These are phyloP conservation scores for Drosophila azteca DNA, from an alignment of 1,140 invertebrate species.

Conservation along the genomic window DNA sequence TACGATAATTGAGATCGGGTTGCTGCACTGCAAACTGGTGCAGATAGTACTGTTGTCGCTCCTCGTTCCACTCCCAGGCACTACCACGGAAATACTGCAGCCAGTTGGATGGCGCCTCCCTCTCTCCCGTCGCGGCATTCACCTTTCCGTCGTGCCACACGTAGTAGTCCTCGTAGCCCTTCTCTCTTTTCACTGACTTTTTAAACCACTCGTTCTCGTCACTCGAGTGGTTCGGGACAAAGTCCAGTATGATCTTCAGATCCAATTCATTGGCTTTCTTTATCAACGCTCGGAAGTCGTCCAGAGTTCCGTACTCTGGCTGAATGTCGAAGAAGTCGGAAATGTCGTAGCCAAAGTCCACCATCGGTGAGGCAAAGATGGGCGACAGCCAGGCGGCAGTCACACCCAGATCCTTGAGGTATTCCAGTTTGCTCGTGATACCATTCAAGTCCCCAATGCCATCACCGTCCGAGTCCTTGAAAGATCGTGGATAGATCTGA, in stretches of 20 bases:
- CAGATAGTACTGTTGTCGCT: slow-evolving; percentile 87
- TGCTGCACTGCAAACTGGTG: slow-evolving; percentile 87
- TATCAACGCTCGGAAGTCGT: slow-evolving; percentile 89
- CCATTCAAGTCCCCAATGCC: slow-evolving; percentile 87
- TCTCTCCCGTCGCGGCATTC: slow-evolving; percentile 49
- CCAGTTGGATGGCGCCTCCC: slow-evolving; percentile 88
- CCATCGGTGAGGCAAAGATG: slow-evolving; percentile 88
- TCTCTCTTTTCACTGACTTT: slow-evolving; percentile 85
- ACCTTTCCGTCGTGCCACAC: slow-evolving; percentile 87
- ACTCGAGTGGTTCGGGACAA: slow-evolving; percentile 89
- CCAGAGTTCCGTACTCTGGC: slow-evolving; percentile 88
- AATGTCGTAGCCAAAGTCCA: slow-evolving; percentile 89
- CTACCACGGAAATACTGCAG: slow-evolving; percentile 85
- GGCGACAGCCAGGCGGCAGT: slow-evolving; percentile 89
- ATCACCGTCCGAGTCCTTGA: slow-evolving; percentile 88
- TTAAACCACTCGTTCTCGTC: slow-evolving; percentile 89
- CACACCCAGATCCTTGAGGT: slow-evolving; percentile 85
- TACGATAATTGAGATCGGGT: slow-evolving; percentile 90
- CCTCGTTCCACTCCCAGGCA: slow-evolving; percentile 87
- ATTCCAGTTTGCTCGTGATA: slow-evolving; percentile 85
- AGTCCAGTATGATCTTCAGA: slow-evolving; percentile 80
- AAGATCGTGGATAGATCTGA: slow-evolving; percentile 89
- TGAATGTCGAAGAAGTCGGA: slow-evolving; percentile 89
- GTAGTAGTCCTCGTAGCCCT: slow-evolving; percentile 88
- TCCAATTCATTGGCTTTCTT: slow-evolving; percentile 84